These are phyloP conservation scores for Bradypus variegatus DNA, from an alignment of 2,797 vertebrate genomes.

Conservation along the genomic window DNA sequence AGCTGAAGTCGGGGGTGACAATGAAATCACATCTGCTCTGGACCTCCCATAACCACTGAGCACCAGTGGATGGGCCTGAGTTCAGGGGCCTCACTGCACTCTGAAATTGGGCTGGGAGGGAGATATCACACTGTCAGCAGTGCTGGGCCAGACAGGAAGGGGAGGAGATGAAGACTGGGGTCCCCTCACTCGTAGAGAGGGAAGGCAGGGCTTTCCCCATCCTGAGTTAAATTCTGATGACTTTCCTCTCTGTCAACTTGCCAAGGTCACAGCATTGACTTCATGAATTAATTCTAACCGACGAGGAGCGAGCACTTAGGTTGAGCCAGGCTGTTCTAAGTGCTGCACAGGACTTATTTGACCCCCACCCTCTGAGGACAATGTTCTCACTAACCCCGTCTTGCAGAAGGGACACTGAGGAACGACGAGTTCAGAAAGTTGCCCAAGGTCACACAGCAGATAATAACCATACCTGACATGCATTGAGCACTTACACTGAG, in stretches of 20 bases:
- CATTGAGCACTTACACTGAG: background rate
- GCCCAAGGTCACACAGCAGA: rapidly evolving
- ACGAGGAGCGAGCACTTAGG: background rate
- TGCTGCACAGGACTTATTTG: background rate
- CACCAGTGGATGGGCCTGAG: background rate
- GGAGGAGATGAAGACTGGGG: background rate
- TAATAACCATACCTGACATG: background rate
- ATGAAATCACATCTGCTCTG: background rate
- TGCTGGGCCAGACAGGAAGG: rapidly evolving
- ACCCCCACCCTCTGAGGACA: background rate
- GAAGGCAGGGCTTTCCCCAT: background rate
- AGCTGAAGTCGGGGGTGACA: background rate
- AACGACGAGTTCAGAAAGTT: background rate
- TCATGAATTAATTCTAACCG: background rate
- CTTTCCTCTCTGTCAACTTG: background rate
- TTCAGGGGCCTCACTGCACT: background rate
- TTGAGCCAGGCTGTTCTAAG: background rate
- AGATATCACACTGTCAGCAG: background rate
- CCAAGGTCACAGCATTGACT: background rate
- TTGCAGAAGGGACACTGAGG: background rate
- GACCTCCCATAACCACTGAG: background rate
- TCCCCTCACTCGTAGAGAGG: rapidly evolving
- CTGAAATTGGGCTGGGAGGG: background rate
- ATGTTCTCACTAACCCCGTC: background rate
- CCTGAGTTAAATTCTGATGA: background rate